phyloP scores from a whole-genome alignment of 2,888 invertebrate genomes.

The Campoplex nolae region DNA sequence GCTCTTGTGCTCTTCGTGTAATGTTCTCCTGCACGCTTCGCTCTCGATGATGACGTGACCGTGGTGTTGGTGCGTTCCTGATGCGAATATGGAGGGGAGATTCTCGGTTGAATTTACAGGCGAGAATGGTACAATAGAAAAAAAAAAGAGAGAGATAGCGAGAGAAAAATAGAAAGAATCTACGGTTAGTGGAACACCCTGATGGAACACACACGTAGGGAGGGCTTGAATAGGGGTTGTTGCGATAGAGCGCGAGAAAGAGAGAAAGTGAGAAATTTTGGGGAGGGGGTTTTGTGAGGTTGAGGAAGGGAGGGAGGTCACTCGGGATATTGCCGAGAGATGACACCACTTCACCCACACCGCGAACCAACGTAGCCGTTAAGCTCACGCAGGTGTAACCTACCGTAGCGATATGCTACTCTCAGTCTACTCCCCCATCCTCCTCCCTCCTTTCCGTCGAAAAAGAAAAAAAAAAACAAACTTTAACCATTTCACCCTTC shows the following conservation, averaged over 20 bases:
- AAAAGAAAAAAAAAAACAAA: slow-evolving; percentile 19
- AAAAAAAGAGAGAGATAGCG: too few species aligned
- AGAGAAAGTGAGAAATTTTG: slow-evolving; percentile 39
- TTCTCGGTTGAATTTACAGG: slow-evolving; percentile 62
- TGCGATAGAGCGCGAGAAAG: slow-evolving; percentile 22
- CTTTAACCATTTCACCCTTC: slow-evolving; percentile 61
- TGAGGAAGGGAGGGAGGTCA: slow-evolving; percentile 74
- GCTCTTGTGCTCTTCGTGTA: slow-evolving; percentile 41
- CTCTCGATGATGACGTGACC: slow-evolving; percentile 44
- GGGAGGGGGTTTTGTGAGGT: slow-evolving; percentile 43
- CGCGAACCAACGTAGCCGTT: slow-evolving; percentile 74
- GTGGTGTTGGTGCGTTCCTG: slow-evolving; percentile 44
- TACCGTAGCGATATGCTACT: slow-evolving; percentile 66
- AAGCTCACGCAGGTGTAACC: slow-evolving; percentile 77
- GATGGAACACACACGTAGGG: slow-evolving; percentile 41
- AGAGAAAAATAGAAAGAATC: slow-evolving; percentile 41
- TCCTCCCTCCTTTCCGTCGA: slow-evolving; percentile 12
- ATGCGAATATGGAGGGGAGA: slow-evolving; percentile 57
- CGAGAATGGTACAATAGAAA: slow-evolving; percentile 53
- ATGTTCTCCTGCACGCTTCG: slow-evolving; percentile 34
- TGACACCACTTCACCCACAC: slow-evolving; percentile 82
- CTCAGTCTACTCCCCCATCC: slow-evolving; percentile 17
- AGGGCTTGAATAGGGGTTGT: slow-evolving; percentile 50
- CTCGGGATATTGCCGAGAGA: slow-evolving; percentile 82
- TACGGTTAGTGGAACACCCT: slow-evolving; percentile 69